phyloP scores from a whole-genome alignment of 2,797 vertebrate species.

The Squalus acanthias region DNA sequence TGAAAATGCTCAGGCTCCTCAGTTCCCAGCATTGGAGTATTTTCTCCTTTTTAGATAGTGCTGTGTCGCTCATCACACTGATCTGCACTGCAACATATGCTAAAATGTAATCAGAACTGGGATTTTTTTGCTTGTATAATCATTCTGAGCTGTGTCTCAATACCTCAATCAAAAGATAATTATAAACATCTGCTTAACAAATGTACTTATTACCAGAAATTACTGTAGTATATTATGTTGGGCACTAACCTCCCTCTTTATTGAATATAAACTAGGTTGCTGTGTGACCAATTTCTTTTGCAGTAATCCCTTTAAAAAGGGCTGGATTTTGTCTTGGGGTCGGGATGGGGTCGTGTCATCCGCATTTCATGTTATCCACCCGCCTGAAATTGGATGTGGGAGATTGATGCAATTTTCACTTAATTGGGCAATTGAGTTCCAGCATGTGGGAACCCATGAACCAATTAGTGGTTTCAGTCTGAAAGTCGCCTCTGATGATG shows the following conservation, averaged over 20 bases:
- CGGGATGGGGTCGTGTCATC: no score
- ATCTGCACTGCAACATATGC: neutral
- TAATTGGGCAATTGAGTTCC: no score
- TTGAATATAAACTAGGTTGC: neutral
- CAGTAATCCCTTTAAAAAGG: neutral
- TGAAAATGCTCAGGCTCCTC: neutral
- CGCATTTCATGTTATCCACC: no score
- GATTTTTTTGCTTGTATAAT: neutral
- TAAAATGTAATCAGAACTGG: neutral
- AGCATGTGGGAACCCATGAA: no score
- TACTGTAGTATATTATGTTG: neutral
- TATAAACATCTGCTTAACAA: neutral
- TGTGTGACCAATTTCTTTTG: neutral
- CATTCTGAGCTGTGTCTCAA: neutral
- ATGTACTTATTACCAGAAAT: neutral
- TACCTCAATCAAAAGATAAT: neutral
- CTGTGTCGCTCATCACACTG: neutral
- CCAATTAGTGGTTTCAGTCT: no score
- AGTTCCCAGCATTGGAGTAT: neutral
- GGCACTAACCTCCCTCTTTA: neutral
- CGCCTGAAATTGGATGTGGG: no score
- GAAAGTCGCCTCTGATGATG: no score
- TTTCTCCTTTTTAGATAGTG: neutral
- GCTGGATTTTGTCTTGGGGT: no score
- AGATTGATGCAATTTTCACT: no score